Evolutionary conservation across 2,888 invertebrate species (phyloP).

Genomic region (Heliconius ethilla): DNA sequence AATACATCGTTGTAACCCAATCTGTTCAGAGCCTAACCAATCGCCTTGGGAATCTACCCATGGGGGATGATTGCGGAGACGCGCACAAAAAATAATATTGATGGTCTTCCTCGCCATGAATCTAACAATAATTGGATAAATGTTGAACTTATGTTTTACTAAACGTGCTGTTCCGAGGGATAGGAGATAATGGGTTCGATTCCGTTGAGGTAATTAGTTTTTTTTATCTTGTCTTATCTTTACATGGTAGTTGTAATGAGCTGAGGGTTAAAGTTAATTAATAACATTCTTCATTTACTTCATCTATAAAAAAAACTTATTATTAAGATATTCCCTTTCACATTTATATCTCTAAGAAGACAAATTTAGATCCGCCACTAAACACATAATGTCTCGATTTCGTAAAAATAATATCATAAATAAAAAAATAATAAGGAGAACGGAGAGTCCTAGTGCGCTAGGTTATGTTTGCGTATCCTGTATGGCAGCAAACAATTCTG

Average conservation of each 20-base stretch:
- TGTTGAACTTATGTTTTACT: conserved; percentile 22
- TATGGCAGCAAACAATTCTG: too few species aligned
- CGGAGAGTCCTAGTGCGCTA: too few species aligned
- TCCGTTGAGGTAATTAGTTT: neutral
- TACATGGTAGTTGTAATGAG: neutral
- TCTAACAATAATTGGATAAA: conserved; percentile 23
- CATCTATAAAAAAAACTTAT: too few species aligned
- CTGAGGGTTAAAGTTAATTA: neutral
- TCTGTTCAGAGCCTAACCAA: conserved; percentile 6
- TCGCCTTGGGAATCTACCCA: conserved; percentile 26
- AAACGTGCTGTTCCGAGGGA: neutral
- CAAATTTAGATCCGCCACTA: too few species aligned
- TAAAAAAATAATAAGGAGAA: too few species aligned
- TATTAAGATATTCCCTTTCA: too few species aligned
- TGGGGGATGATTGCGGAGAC: conserved; percentile 30
- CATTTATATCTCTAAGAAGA: too few species aligned
- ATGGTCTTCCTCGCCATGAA: conserved; percentile 18
- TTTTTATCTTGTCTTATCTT: conserved; percentile 2
- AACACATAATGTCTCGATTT: too few species aligned
- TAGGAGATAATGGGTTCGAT: neutral
- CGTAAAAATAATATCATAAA: too few species aligned
- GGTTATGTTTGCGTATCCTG: too few species aligned
- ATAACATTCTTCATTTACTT: too few species aligned
- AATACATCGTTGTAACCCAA: neutral
- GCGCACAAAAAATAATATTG: conserved; percentile 30